Evolutionary conservation across 2,797 vertebrate species (phyloP).

Genomic region (Eidolon dupreanum): DNA sequence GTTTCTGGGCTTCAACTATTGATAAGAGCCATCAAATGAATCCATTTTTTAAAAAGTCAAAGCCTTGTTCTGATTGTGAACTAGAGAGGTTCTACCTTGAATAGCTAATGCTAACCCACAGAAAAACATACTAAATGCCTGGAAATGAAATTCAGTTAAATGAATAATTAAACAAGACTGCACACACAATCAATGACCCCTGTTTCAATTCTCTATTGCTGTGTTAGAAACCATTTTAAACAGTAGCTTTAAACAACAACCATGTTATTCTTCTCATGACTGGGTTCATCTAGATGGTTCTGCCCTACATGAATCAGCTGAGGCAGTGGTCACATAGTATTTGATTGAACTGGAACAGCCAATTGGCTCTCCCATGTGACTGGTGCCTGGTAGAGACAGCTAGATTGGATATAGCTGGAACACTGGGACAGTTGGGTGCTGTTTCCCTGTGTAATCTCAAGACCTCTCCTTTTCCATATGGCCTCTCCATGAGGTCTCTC

Average conservation of each 20-base stretch:
- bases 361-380: background rate
- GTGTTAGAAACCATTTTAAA: constrained; percentile 21
- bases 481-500: background rate
- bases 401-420: background rate
- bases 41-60: constrained; percentile 48
- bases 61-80: constrained; percentile 29
- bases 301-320: background rate
- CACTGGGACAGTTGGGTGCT: background rate
- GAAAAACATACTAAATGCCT: constrained; percentile 59
- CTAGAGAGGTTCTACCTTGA: constrained; percentile 45
- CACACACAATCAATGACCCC: constrained; percentile 58
- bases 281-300: background rate
- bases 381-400: background rate
- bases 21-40: constrained; percentile 56
- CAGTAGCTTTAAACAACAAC: constrained; percentile 12
- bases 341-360: background rate
- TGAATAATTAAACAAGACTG: constrained; percentile 73
- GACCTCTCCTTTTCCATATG: background rate
- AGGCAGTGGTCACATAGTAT: background rate
- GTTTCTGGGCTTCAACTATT: constrained; percentile 59
- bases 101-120: constrained; percentile 20
- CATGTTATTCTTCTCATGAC: background rate
- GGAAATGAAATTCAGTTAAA: constrained; percentile 53
- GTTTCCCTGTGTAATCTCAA: background rate
- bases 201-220: constrained; percentile 26